Percentiles rank a stretch among this genome's conserved stretches.
phyloP scores from a whole-genome alignment of 1,140 invertebrate species.

The Pygmarrhopalites habei region DNA sequence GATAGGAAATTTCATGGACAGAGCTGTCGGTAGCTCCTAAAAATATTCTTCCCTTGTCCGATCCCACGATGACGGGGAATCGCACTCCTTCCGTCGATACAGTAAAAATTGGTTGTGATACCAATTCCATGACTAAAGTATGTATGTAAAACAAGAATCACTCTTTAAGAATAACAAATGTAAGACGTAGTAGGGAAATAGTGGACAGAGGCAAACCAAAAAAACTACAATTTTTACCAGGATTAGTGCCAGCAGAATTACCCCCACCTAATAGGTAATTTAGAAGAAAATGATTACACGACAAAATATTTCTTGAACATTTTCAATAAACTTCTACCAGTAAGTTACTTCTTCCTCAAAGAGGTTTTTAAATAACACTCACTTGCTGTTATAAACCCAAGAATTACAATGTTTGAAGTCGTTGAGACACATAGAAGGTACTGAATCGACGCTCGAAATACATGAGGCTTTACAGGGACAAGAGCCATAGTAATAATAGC shows the following conservation, averaged over 20 bases:
- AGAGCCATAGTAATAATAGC: slow-evolving; percentile 33
- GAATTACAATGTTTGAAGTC: slow-evolving; percentile 24
- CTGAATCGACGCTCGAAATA: slow-evolving; percentile 43
- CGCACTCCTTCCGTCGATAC: slow-evolving; percentile 84
- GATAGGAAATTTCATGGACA: slow-evolving; percentile 92
- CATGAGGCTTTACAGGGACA: slow-evolving; percentile 36
- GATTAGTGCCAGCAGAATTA: too few species aligned
- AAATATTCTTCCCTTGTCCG: slow-evolving; percentile 81
- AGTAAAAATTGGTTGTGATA: slow-evolving; percentile 87
- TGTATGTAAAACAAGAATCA: too few species aligned
- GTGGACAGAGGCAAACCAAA: too few species aligned
- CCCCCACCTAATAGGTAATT: too few species aligned
- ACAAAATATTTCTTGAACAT: slow-evolving; percentile 1
- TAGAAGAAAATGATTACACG: too few species aligned
- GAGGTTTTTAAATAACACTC: too few species aligned
- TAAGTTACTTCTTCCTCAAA: slow-evolving; percentile 5
- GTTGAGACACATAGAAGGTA: slow-evolving; percentile 34
- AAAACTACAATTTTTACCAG: too few species aligned
- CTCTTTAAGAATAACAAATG: too few species aligned
- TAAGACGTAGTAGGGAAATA: too few species aligned
- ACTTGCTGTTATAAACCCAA: slow-evolving; percentile 26
- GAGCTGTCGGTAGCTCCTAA: slow-evolving; percentile 89
- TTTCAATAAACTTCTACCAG: slow-evolving; percentile 32
- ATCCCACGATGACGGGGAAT: slow-evolving; percentile 74
- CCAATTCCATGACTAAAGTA: slow-evolving; percentile 72